phyloP scores from a whole-genome alignment of 2,113 vertebrate genomes.

The Phylloscopus whistleri region DNA sequence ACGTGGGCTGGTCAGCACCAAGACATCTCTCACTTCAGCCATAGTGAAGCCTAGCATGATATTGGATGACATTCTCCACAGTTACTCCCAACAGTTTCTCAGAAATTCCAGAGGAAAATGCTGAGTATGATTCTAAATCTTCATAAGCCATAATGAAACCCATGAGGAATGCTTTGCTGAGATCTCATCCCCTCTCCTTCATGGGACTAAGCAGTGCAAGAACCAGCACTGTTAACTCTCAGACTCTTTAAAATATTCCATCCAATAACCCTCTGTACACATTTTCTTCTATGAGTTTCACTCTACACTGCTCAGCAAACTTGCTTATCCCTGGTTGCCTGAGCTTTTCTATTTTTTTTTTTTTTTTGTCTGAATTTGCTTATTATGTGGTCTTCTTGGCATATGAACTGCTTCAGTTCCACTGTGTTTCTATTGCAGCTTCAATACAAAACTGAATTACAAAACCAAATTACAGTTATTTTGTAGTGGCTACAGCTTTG shows the following conservation, averaged over 20 bases:
- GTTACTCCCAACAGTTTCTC: background rate
- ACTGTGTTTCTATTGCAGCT: background rate
- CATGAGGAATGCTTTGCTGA: background rate
- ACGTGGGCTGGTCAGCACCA: background rate
- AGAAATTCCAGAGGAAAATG: background rate
- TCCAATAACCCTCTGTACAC: background rate
- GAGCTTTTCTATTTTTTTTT: background rate
- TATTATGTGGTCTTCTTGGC: background rate
- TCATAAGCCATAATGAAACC: background rate
- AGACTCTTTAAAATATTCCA: background rate
- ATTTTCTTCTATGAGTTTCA: background rate
- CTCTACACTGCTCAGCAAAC: background rate
- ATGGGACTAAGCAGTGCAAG: background rate
- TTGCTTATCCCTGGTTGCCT: background rate
- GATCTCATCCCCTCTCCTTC: background rate
- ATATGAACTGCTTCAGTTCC: background rate
- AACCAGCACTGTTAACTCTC: background rate
- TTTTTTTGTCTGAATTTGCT: background rate
- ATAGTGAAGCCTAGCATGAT: background rate
- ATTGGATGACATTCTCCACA: background rate
- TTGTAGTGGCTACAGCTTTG: background rate
- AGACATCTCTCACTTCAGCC: background rate
- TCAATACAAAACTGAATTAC: background rate
- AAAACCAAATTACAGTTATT: background rate
- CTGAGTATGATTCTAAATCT: background rate